A percentile compares a stretch with the other conserved stretches of the same genome.
These are phyloP conservation scores for Drosophila mercatorum DNA, from an alignment of 2,888 invertebrate genomes.

Conservation along the genomic window DNA sequence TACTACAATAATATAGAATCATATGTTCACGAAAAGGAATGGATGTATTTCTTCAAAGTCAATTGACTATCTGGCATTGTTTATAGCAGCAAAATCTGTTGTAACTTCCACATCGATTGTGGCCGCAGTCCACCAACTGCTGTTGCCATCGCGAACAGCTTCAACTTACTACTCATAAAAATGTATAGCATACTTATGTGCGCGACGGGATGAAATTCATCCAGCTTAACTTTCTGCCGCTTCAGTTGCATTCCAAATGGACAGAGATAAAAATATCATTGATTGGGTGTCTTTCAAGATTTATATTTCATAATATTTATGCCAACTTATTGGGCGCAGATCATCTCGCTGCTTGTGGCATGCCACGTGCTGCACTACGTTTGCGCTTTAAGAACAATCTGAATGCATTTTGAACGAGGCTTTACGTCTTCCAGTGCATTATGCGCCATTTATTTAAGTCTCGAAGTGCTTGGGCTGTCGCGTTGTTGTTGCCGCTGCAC, in stretches of 20 bases:
- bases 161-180: conserved; percentile 43
- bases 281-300: conserved; percentile 22
- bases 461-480: conserved; percentile 17
- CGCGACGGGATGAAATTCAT: not conserved
- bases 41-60: conserved; percentile 9
- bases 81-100: conserved; percentile 48
- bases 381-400: conserved; percentile 31
- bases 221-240: conserved; percentile 36
- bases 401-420: conserved; percentile 19
- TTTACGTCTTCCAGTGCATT: conserved; percentile 34
- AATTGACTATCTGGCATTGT: conserved; percentile 38
- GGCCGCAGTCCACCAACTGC: conserved; percentile 12
- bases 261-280: not conserved
- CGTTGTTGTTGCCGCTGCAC: conserved; percentile 62
- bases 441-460: conserved; percentile 39
- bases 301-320: conserved; percentile 51
- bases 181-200: conserved; percentile 55
- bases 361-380: conserved; percentile 27
- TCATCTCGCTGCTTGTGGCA: not conserved
- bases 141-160: conserved; percentile 38
- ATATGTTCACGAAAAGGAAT: not conserved
- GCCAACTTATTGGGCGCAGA: conserved; percentile 60
- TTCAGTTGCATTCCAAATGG: not conserved
- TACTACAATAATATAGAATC: too few relatives aligned
- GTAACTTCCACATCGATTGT: conserved; percentile 43